Percentiles rank a stretch among this genome's conserved stretches.
phyloP scores from a whole-genome alignment of 2,113 vertebrate species.

The Ptilorrhoa leucosticta region DNA sequence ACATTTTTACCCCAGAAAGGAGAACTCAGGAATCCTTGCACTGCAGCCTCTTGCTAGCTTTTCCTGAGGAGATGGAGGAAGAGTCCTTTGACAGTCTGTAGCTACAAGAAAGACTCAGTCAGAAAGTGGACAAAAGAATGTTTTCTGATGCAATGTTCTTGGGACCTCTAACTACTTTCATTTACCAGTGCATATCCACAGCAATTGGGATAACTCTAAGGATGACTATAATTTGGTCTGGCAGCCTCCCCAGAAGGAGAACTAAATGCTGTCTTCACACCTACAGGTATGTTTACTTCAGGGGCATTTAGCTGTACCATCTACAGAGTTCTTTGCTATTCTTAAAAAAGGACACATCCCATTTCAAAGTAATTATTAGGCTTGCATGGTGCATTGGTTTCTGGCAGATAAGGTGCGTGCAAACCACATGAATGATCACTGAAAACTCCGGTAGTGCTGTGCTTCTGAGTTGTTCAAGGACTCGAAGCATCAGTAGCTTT shows the following conservation, averaged over 20 bases:
- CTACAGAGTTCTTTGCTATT: background rate
- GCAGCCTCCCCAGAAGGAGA: background rate
- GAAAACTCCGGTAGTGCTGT: background rate
- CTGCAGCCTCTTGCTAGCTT: background rate
- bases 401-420: background rate
- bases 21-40: background rate
- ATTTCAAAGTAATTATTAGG: slow-evolving; percentile 6
- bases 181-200: background rate
- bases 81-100: background rate
- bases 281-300: background rate
- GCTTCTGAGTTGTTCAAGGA: background rate
- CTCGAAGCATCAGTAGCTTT: background rate
- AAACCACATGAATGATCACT: background rate
- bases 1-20: background rate
- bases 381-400: background rate
- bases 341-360: background rate
- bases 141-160: background rate
- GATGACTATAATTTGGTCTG: background rate
- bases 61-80: background rate
- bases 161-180: background rate
- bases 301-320: background rate
- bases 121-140: background rate
- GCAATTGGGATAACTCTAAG: background rate
- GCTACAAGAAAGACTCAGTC: background rate
- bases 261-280: background rate